Base-by-base conservation (phyloP, 2,113 vertebrate species). In the Tenrec ecaudatus region DNA sequence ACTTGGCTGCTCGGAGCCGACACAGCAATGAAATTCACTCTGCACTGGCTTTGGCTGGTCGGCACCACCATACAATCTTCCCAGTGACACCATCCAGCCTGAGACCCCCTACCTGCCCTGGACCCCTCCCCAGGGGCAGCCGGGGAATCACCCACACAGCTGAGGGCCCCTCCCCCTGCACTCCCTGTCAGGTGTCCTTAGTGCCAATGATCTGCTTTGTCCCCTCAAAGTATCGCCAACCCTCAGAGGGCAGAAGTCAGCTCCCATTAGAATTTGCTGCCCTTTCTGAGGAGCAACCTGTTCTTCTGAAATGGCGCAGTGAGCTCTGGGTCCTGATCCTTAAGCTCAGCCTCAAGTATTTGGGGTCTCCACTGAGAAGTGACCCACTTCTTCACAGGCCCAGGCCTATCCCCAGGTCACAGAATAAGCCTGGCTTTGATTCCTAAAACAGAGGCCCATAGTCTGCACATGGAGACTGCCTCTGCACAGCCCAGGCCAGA, bases 131-230 rank as follows among this genome's bases (percentile, higher is more conserved):
- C 73, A 20, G 16, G 8, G 36, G 29, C 4, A 22, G 57, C 40
- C 38, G 43, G 47, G 17, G 8, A 9, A 14, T 36, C 47, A 53
- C 43, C 79, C 0, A 0, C 27, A 57, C 31, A 16, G 29, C 19
- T 31, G 7, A 36, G 80, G 23, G 1, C 0, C 1, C n/a, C 29
- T 29, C 3, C 7, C 68, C 23, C 29, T 5, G 10, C 3, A 8
- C 68, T 66, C 16, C 29, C 40, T 1, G 12, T 36, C 38, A 9
- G 0, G 10, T 22, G 47, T 43, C 33, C 2, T 1, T 1, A 31
- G 82, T 29, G n/a, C 12, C 33, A 20, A 2, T 0, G 0, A 29
- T 53, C 71, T 81, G 14, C 10, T 5, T 58, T 68, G 27, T 6
- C n/a, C 5, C 12, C 29, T 33, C 6, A 4, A 1, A 33, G 75